Base-by-base conservation (phyloP, 2,888 invertebrate species). In the Eudemis profundana region DNA sequence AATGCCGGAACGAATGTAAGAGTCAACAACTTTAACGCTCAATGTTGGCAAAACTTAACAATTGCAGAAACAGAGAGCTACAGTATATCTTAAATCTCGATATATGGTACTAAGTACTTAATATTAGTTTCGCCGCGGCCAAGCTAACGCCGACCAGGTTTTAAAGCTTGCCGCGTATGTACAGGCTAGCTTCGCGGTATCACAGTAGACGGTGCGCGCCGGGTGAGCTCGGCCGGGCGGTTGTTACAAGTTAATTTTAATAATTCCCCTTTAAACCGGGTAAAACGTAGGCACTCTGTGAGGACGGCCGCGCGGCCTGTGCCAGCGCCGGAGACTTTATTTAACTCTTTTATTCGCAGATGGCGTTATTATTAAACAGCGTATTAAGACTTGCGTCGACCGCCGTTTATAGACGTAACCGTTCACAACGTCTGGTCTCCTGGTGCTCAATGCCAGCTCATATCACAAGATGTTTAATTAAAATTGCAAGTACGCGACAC, bases 251-350 rank as follows among this genome's bases (percentile, higher is more conserved):
- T 67, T 66, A 67, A 68, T 68, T 59, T 67, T 38, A 66, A 66
- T 54, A 66, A 63, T 36, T 61, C 60, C 66, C 68, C 59, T 54
- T 62, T 61, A 71, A 72, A 77, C 74, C 72, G 76, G 76, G 69
- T 78, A 75, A 69, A 71, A 70, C 69, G 74, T 84, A 87, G 86
- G 87, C 86, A 87, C 86, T 79, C 74, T 70, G 82, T 82, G 81
- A 82, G 86, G 86, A 86, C 86, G 86, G 85, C 85, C 85, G 72
- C 78, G 75, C 80, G 84, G 83, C 84, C 86, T 73, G 75, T 73
- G 79, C 79, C 75, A 76, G 78, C 79, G 70, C 76, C 71, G 75
- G 82, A 82, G 78, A 81, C 79, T 5, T 12, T 10, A 59, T 49
- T 27, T 4, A n/a, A n/a, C 38, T 49, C 17, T 14, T n/a, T 21